These are phyloP conservation scores for Paracyprichromis sp. DNA, from an alignment of 2,113 vertebrate species.

Conservation along the genomic window DNA sequence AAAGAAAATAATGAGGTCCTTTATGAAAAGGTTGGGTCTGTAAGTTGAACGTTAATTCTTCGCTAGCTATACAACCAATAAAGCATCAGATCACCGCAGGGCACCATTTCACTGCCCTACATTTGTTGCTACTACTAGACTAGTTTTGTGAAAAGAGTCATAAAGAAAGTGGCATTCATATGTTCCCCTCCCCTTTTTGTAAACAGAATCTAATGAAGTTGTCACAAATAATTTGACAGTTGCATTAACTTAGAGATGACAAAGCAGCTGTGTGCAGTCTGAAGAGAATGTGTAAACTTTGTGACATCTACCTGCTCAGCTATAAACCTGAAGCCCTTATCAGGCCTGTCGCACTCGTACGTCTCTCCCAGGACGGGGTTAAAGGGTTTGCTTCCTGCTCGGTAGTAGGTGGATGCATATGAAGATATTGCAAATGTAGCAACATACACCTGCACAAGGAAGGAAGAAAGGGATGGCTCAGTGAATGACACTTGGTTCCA, in stretches of 20 bases:
- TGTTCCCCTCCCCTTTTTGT: background rate
- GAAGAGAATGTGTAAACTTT: background rate
- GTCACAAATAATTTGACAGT: background rate
- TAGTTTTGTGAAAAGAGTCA: background rate
- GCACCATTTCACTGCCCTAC: background rate
- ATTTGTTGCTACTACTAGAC: background rate
- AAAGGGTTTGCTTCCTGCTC: slow-evolving; percentile 94
- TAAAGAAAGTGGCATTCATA: background rate
- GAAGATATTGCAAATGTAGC: slow-evolving; percentile 91
- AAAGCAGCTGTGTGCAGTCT: background rate
- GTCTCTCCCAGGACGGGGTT: slow-evolving; percentile 97
- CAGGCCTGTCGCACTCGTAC: slow-evolving; percentile 86
- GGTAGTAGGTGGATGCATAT: slow-evolving; percentile 84
- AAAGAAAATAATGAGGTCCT: background rate
- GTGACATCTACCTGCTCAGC: slow-evolving; percentile 83
- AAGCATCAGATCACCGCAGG: fast-evolving
- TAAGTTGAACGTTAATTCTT: background rate
- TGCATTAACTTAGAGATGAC: background rate
- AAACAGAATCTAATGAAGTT: background rate
- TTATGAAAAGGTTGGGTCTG: background rate
- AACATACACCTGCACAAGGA: slow-evolving; percentile 80
- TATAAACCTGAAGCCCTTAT: slow-evolving; percentile 87
- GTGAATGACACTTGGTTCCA: background rate
- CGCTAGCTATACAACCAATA: background rate
- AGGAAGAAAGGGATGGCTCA: background rate